phyloP scores from a whole-genome alignment of 2,797 vertebrate genomes.

The Microchirus variegatus region DNA sequence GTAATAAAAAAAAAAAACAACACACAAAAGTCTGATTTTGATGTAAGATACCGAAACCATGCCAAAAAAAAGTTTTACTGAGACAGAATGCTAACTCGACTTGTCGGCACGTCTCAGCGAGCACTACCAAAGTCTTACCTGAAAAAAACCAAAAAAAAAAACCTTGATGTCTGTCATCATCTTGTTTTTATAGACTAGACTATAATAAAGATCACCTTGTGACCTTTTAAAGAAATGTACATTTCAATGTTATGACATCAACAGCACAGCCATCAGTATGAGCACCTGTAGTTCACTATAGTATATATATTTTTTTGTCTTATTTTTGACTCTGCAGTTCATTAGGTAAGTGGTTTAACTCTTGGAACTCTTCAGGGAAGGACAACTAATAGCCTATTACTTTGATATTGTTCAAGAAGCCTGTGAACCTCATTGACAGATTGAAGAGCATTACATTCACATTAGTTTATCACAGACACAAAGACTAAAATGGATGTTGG shows the following conservation, averaged over 20 bases:
- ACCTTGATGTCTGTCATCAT: conserved; percentile 19
- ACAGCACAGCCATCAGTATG: too few relatives aligned
- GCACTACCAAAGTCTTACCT: not conserved
- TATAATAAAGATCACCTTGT: conserved; percentile 27
- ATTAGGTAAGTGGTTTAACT: not conserved
- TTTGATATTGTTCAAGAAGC: too few relatives aligned
- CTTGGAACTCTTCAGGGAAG: too few relatives aligned
- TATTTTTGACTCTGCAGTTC: conserved; percentile 11
- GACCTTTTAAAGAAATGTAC: conserved; percentile 23
- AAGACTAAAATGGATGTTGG: too few relatives aligned
- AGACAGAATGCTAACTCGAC: not conserved
- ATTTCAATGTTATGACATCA: too few relatives aligned
- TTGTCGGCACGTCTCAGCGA: not conserved
- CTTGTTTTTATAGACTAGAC: conserved; percentile 29
- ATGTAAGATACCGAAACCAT: not conserved
- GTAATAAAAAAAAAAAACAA: not conserved
- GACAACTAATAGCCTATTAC: too few relatives aligned
- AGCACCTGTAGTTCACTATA: too few relatives aligned
- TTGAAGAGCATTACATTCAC: too few relatives aligned
- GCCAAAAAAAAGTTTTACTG: not conserved
- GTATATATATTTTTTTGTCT: conserved; percentile 2
- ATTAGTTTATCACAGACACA: too few relatives aligned
- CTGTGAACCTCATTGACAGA: too few relatives aligned
- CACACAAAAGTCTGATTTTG: not conserved
- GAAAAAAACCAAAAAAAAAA: conserved; percentile 39